Evolutionary conservation across 1,140 invertebrate species (phyloP), one percentile per base, ranked within the genome.

Genomic region (Cyclina sinensis): DNA sequence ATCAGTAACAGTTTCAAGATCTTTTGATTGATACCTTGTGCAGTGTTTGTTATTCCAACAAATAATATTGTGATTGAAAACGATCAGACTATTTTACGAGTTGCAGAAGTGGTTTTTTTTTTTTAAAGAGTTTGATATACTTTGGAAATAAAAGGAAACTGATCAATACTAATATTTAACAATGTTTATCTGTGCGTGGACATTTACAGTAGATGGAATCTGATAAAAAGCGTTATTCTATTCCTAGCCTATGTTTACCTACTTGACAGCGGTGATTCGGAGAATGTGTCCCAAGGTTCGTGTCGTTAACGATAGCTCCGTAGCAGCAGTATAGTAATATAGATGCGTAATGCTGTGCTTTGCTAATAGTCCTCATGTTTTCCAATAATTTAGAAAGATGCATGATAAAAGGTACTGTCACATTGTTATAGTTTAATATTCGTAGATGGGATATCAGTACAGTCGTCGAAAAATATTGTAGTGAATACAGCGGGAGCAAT

Each of bases 161-260:
- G 57, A 81, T 81, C 79, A 81, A 81, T 81, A 81, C 32, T 62
- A 54, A 65, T 65, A 81, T 81, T 81, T 81, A 39, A 78, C 74
- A 57, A 57, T 35, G 48, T 81, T 35, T 18, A 65, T 12, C 27
- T 62, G 27, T 12, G 24, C 24, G 30, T 39, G 79, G 35, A 62
- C 57, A 43, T 62, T 39, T 81, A 62, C 39, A 32, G 27, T 21
- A 35, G 59, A 81, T 62, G 54, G 59, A 81, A 65, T 24, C 35
- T 81, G 79, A 81, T 81, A 81, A 62, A 81, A 81, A 11, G 24
- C 37, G 57, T 65, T 81, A 59, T 43, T 51, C 14, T 18, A 27
- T 54, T 37, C 74, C 74, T 54, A 78, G 74, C 74, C 74, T 78
- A 78, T 78, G 74, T 78, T 78, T 78, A 78, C 74, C 74, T 78